Conservation (phyloP, 2,888 invertebrate species). For the Iphiclides podalirius region DNA sequence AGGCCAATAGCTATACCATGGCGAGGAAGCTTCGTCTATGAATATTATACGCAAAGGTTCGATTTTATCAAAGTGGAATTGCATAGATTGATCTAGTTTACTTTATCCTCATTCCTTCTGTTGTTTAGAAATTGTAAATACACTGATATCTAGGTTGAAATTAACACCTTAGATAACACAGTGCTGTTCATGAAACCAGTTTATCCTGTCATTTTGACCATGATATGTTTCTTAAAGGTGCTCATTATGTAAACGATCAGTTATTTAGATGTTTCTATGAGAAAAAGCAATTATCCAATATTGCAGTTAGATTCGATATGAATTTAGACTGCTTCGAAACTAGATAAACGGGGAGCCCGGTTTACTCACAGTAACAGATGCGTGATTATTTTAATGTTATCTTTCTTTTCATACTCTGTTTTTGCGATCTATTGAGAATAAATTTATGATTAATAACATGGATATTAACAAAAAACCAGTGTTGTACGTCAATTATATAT, state of each 20-base stretch:
- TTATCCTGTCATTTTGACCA: slow-evolving; percentile 15
- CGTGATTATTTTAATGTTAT: too few relatives aligned
- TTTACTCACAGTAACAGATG: too few relatives aligned
- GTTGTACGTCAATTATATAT: too few relatives aligned
- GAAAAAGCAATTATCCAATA: slow-evolving; percentile 20
- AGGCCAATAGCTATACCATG: too few relatives aligned
- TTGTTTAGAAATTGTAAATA: slow-evolving; percentile 14
- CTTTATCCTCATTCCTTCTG: slow-evolving; percentile 19
- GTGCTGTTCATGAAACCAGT: slow-evolving; percentile 12
- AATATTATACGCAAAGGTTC: neutral
- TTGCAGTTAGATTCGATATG: slow-evolving; percentile 16
- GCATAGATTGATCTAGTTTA: slow-evolving; percentile 13
- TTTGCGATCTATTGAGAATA: too few relatives aligned
- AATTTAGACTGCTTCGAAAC: neutral
- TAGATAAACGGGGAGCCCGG: neutral
- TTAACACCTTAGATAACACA: slow-evolving; percentile 23
- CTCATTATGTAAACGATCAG: slow-evolving; percentile 16
- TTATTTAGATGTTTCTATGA: slow-evolving; percentile 18
- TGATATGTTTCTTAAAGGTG: slow-evolving; percentile 18
- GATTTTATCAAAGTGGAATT: slow-evolving; percentile 7
- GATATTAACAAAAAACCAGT: too few relatives aligned
- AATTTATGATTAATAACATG: too few relatives aligned
- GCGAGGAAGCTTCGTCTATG: neutral
- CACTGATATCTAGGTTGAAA: slow-evolving; percentile 23
- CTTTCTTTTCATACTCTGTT: neutral